A percentile compares a stretch with the other conserved stretches of the same genome.
Evolutionary conservation across 2,113 vertebrate genomes (phyloP).

Genomic region (Ariopsis seemanni): DNA sequence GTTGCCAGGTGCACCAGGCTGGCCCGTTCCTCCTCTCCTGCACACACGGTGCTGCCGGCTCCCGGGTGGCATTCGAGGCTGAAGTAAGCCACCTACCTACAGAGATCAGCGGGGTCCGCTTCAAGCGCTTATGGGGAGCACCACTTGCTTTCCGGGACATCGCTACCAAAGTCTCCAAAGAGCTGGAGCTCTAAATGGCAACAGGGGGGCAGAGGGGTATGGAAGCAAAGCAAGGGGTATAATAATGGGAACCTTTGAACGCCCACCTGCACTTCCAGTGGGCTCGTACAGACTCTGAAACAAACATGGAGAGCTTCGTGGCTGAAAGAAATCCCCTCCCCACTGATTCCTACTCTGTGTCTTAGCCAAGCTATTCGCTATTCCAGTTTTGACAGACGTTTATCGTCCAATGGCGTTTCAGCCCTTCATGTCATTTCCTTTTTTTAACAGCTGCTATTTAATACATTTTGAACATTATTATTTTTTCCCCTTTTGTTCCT

Average conservation of each 20-base stretch:
- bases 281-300: conserved; percentile 58
- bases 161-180: conserved; percentile 85
- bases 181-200: conserved; percentile 79
- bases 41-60: conserved; percentile 78
- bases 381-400: conserved; percentile 39
- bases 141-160: conserved; percentile 85
- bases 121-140: conserved; percentile 83
- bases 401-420: conserved; percentile 52
- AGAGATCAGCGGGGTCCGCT: conserved; percentile 81
- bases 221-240: conserved; percentile 39
- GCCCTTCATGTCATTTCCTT: conserved; percentile 65
- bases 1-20: conserved; percentile 81
- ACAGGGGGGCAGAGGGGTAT: conserved; percentile 66
- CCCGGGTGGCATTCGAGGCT: conserved; percentile 84
- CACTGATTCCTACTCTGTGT: conserved; percentile 33
- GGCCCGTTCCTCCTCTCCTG: conserved; percentile 89
- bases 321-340: conserved; percentile 50
- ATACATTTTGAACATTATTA: conserved; percentile 52
- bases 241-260: conserved; percentile 36
- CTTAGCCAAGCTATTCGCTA: conserved; percentile 49
- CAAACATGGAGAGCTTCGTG: conserved; percentile 47
- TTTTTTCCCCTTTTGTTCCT: conserved; percentile 10
- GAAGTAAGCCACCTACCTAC: conserved; percentile 87
- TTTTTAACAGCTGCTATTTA: conserved; percentile 77
- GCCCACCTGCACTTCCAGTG: conserved; percentile 44